These are phyloP conservation scores for Cantharis flavilabris DNA, from an alignment of 2,888 invertebrate species.

Conservation along the genomic window DNA sequence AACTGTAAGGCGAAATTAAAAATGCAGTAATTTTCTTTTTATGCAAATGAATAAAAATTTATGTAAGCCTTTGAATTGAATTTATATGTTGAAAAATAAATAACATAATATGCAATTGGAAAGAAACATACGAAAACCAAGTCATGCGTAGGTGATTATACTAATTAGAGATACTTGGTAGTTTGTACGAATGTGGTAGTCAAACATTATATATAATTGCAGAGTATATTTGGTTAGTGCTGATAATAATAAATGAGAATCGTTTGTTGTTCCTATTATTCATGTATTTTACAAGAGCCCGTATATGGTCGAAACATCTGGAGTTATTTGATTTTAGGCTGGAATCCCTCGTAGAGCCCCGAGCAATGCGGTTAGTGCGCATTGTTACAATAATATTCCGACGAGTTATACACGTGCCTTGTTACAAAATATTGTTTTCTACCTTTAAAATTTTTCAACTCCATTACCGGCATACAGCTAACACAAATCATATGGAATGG, in stretches of 20 bases:
- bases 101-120: neutral
- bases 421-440: constrained; percentile 26
- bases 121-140: neutral
- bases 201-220: neutral
- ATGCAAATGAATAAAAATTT: too few relatives aligned
- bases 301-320: constrained; percentile 32
- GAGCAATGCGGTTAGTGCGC: constrained; percentile 53
- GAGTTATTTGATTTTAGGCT: constrained; percentile 31
- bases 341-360: constrained; percentile 46
- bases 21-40: neutral
- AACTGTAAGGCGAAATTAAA: neutral
- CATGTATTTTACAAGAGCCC: constrained; percentile 28
- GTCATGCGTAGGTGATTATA: neutral
- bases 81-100: too few relatives aligned
- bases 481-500: constrained; percentile 10
- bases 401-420: constrained; percentile 36
- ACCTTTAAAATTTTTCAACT: constrained; percentile 29
- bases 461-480: neutral
- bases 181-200: neutral
- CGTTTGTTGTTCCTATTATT: constrained; percentile 33
- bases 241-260: constrained; percentile 30
- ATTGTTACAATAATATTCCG: constrained; percentile 47
- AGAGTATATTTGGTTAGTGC: neutral
- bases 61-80: too few relatives aligned
- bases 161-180: neutral